Evolutionary conservation across 2,888 invertebrate genomes (phyloP).

Genomic region (Cantharis flavilabris): DNA sequence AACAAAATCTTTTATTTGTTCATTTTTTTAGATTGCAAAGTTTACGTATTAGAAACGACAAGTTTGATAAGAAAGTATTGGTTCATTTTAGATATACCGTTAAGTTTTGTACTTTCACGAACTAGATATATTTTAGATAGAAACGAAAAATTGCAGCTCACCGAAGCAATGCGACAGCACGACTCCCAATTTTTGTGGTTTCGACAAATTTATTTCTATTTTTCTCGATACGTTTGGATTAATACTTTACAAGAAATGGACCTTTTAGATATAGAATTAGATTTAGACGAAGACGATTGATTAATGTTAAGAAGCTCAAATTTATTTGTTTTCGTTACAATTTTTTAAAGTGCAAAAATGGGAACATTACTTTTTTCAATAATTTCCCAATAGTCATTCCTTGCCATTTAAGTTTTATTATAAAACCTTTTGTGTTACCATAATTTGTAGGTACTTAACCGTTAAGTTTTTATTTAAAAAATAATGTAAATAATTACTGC

Average conservation of each 20-base stretch:
- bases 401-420: not conserved
- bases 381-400: not conserved
- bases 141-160: slow-evolving; percentile 63
- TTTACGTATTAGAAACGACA: slow-evolving; percentile 84
- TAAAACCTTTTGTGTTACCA: not conserved
- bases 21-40: slow-evolving; percentile 71
- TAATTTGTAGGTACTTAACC: not conserved
- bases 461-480: not conserved
- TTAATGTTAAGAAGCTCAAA: slow-evolving; percentile 9
- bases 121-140: slow-evolving; percentile 69
- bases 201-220: slow-evolving; percentile 82
- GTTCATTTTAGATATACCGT: slow-evolving; percentile 79
- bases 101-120: slow-evolving; percentile 66
- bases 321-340: not conserved
- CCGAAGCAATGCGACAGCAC: slow-evolving; percentile 84
- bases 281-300: slow-evolving; percentile 69
- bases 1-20: slow-evolving; percentile 15
- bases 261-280: slow-evolving; percentile 75
- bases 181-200: slow-evolving; percentile 96
- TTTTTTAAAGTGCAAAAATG: not conserved
- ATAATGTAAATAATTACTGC: not conserved
- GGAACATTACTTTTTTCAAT: not conserved
- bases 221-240: slow-evolving; percentile 89
- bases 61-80: slow-evolving; percentile 86
- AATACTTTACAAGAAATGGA: slow-evolving; percentile 83